Base-by-base conservation (phyloP, 1,140 invertebrate species). In the Melitaea cinxia region DNA sequence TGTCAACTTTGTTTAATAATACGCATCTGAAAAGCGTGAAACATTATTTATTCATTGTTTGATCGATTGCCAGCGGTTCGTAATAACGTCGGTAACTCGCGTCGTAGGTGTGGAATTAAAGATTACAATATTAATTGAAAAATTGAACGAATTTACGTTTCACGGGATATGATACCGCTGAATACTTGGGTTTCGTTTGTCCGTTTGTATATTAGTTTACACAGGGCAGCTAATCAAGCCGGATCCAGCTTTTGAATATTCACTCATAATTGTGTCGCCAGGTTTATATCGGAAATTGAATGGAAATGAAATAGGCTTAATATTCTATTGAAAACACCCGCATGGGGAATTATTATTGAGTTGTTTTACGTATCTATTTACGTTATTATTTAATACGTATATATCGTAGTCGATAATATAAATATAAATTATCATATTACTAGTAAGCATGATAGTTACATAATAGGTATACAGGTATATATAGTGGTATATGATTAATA, bases 51-150 rank as follows among this genome's bases (percentile, higher is more conserved):
- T 42, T 42, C 37, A 19, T 17, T 17, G 37, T 3, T 42, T 42
- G 19, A 19, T 45, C 6, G 17, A 45, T 17, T 7, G 6, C 4
- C 37, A 6, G 17, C 5, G 39, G 15, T 45, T 45, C 9, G 19
- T 45, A 45, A 45, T 45, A 19, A 45, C 12, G n/a, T 37, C 12
- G n/a, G 12, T 19, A 45, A 45, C 15, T 45, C 15, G 17, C 4
- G n/a, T 45, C 39, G 39, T 53, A 30, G 24, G 28, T 53, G 50
- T 37, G 17, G 39, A 71, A 71, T 72, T 68, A 35, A 72, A 64
- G 37, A 45, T 82, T 80, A 70, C 61, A 76, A 82, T 78, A 66
- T 75, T 78, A 78, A 82, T 80, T 78, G 77, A 74, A 78, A 78
- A 75, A 75, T 72, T 50, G 57, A 49, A 19, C 17, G 15, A 37